These are phyloP conservation scores for Macroteleia sp. DNA, from an alignment of 2,888 invertebrate genomes.

Conservation along the genomic window DNA sequence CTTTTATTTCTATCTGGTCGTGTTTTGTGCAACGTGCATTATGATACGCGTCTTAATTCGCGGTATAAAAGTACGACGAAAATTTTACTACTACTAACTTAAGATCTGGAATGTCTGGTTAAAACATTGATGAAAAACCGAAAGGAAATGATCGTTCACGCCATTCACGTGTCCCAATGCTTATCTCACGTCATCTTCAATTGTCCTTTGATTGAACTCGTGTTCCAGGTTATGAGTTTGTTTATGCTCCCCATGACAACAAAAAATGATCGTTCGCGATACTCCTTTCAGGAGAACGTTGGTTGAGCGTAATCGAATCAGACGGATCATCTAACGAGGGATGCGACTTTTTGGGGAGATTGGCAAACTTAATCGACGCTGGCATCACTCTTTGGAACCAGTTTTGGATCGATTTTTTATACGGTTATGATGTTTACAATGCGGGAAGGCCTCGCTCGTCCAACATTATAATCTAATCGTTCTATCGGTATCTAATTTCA, in stretches of 20 bases:
- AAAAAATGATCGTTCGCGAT: slow-evolving; percentile 31
- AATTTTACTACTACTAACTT: slow-evolving; percentile 27
- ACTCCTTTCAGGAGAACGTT: slow-evolving; percentile 37
- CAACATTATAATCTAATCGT: slow-evolving; percentile 50
- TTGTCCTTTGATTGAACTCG: slow-evolving; percentile 56
- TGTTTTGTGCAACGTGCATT: slow-evolving; percentile 8
- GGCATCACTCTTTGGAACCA: slow-evolving; percentile 39
- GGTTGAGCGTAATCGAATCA: slow-evolving; percentile 53
- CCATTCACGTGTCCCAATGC: slow-evolving; percentile 34
- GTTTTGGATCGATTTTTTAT: slow-evolving; percentile 48
- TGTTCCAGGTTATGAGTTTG: slow-evolving; percentile 45
- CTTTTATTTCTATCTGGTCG: slow-evolving; percentile 11
- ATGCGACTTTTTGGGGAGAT: slow-evolving; percentile 38
- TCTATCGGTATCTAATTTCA: slow-evolving; percentile 46
- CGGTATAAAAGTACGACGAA: background rate
- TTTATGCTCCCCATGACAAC: slow-evolving; percentile 51
- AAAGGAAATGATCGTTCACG: too few relatives aligned
- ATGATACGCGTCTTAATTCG: slow-evolving; percentile 4
- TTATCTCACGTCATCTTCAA: slow-evolving; percentile 61
- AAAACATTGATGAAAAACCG: too few relatives aligned
- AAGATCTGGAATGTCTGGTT: slow-evolving; percentile 10
- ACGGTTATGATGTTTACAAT: slow-evolving; percentile 33
- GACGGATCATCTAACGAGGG: slow-evolving; percentile 50
- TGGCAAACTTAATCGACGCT: slow-evolving; percentile 45
- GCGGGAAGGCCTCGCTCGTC: slow-evolving; percentile 16